A percentile compares a stretch with the other conserved stretches of the same genome.
These are phyloP conservation scores for Vulpes vulpes DNA, from an alignment of 2,113 vertebrate species.

Conservation along the genomic window DNA sequence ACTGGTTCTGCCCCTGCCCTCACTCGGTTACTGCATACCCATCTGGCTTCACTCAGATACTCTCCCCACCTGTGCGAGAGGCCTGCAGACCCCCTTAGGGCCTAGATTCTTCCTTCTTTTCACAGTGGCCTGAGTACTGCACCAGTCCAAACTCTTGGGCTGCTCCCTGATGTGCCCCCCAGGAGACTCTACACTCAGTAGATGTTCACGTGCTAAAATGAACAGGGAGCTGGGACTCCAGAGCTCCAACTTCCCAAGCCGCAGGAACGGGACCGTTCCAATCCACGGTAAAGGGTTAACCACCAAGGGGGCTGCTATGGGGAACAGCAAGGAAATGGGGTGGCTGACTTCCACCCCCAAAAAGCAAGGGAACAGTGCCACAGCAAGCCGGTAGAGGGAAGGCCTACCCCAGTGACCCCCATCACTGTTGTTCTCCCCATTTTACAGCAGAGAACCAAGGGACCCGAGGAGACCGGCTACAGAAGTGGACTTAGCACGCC, in stretches of 20 bases:
- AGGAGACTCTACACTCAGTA: not conserved
- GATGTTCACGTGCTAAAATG: not conserved
- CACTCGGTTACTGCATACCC: not conserved
- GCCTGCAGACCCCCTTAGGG: accelerated
- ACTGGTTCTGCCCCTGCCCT: not conserved
- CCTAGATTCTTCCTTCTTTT: not conserved
- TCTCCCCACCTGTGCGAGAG: not conserved
- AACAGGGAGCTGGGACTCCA: not conserved
- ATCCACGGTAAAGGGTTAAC: not conserved
- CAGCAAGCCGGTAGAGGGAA: not conserved
- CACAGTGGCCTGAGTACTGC: not conserved
- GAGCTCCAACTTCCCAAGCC: not conserved
- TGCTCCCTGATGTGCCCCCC: not conserved
- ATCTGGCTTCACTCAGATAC: not conserved
- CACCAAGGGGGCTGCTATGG: not conserved
- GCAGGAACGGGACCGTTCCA: not conserved
- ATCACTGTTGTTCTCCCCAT: accelerated
- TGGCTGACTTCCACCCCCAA: not conserved
- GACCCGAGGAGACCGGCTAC: not conserved
- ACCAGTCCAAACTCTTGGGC: not conserved
- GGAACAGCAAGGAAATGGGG: not conserved
- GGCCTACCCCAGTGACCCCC: no score
- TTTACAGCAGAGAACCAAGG: not conserved
- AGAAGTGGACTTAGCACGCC: not conserved
- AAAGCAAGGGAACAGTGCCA: accelerated